A percentile compares a stretch with the other conserved stretches of the same genome.
phyloP scores from a whole-genome alignment of 2,797 vertebrate genomes.

The Brachymystax lenok region DNA sequence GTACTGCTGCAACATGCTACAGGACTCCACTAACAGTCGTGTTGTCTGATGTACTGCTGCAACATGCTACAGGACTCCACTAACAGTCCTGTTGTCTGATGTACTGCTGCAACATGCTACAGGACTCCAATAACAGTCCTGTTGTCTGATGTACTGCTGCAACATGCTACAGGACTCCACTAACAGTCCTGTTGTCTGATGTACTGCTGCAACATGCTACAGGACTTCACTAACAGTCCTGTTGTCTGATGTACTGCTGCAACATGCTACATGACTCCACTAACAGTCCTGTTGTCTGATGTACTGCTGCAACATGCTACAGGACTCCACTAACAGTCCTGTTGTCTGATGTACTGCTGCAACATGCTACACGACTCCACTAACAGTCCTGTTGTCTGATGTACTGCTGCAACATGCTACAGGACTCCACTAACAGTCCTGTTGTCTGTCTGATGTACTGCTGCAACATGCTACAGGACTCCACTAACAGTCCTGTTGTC shows the following conservation, averaged over 20 bases:
- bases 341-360: not conserved
- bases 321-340: not conserved
- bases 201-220: conserved; percentile 26
- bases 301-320: not conserved
- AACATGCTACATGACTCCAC: not conserved
- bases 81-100: no score
- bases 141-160: not conserved
- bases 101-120: not conserved
- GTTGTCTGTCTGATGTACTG: not conserved
- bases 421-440: not conserved
- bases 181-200: not conserved
- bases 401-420: not conserved
- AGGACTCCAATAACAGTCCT: not conserved
- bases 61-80: no score
- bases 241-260: no score
- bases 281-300: not conserved
- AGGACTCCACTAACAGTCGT: not conserved
- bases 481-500: not conserved
- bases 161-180: not conserved
- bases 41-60: not conserved
- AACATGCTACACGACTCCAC: no score
- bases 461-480: not conserved
- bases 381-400: no score
- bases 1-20: not conserved
- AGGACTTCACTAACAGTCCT: conserved; percentile 38